These are phyloP conservation scores for Desmophyllum pertusum DNA, from an alignment of 92 coral and sea anemone genomes.

Conservation along the genomic window DNA sequence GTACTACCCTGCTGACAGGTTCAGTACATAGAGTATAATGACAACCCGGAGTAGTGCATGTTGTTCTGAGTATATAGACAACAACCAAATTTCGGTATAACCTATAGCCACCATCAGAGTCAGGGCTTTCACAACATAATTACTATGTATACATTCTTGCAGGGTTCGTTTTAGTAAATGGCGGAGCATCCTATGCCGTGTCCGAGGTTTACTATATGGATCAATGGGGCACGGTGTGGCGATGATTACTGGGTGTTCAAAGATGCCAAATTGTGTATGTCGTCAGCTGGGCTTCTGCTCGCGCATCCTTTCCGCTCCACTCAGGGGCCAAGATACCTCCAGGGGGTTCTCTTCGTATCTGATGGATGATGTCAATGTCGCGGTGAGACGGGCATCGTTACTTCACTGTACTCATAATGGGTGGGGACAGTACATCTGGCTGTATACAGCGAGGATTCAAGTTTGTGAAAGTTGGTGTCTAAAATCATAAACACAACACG, in stretches of 20 bases:
- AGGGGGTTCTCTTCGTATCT: not conserved
- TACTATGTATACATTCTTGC: not conserved
- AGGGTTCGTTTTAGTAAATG: not conserved
- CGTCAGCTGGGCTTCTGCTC: not conserved
- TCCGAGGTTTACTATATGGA: not conserved
- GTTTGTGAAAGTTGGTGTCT: not conserved
- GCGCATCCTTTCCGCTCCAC: not conserved
- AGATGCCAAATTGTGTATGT: not conserved
- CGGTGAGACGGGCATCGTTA: not conserved
- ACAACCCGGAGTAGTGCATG: too few relatives aligned
- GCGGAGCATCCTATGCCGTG: not conserved
- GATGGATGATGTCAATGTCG: not conserved
- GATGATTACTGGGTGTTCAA: not conserved
- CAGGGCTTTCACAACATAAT: too few relatives aligned
- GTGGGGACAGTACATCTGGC: not conserved
- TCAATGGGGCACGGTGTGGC: slow-evolving; percentile 5
- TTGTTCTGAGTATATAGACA: too few relatives aligned
- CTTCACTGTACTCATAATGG: not conserved
- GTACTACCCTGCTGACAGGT: too few relatives aligned
- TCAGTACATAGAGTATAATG: too few relatives aligned
- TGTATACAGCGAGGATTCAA: not conserved
- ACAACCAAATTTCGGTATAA: too few relatives aligned
- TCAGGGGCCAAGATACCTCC: not conserved
- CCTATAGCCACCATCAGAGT: too few relatives aligned
- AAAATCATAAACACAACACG: not conserved